phyloP scores from a whole-genome alignment of 2,113 vertebrate species.

The Poeciliopsis turrubarensis region DNA sequence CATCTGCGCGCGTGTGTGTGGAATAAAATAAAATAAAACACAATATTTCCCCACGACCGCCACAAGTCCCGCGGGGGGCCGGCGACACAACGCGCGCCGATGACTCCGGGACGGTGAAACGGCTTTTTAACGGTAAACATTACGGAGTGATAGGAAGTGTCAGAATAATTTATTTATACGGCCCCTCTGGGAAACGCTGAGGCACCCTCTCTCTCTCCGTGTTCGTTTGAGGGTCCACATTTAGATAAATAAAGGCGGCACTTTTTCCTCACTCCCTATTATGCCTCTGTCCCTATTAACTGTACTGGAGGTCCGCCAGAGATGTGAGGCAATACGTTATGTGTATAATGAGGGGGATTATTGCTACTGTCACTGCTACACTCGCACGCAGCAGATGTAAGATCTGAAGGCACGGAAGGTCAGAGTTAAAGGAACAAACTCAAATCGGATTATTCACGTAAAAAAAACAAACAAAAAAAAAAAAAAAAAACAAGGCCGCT shows the following conservation, averaged over 20 bases:
- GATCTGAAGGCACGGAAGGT: constrained; percentile 58
- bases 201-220: constrained; percentile 49
- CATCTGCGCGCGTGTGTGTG: background rate
- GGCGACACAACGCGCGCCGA: constrained; percentile 82
- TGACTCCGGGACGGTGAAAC: constrained; percentile 82
- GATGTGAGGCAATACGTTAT: constrained; percentile 67
- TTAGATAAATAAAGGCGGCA: constrained; percentile 71
- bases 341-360: constrained; percentile 74
- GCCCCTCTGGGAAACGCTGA: constrained; percentile 70
- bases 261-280: constrained; percentile 55
- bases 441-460: constrained; percentile 35
- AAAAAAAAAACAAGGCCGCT: background rate
- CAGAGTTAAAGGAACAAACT: constrained; percentile 50
- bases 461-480: background rate
- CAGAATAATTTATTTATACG: constrained; percentile 79
- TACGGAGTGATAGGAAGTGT: constrained; percentile 85
- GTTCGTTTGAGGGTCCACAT: constrained; percentile 60
- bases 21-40: constrained; percentile 37
- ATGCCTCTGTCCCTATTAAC: constrained; percentile 70
- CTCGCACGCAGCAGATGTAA: constrained; percentile 41
- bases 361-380: constrained; percentile 64
- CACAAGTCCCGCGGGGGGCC: constrained; percentile 45
- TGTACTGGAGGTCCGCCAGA: constrained; percentile 43
- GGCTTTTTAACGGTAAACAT: constrained; percentile 96
- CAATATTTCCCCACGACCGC: constrained; percentile 83